Percentiles rank a stretch among this genome's conserved stretches.
Conservation (phyloP, 2,113 vertebrate genomes). For the Elachura formosa region DNA sequence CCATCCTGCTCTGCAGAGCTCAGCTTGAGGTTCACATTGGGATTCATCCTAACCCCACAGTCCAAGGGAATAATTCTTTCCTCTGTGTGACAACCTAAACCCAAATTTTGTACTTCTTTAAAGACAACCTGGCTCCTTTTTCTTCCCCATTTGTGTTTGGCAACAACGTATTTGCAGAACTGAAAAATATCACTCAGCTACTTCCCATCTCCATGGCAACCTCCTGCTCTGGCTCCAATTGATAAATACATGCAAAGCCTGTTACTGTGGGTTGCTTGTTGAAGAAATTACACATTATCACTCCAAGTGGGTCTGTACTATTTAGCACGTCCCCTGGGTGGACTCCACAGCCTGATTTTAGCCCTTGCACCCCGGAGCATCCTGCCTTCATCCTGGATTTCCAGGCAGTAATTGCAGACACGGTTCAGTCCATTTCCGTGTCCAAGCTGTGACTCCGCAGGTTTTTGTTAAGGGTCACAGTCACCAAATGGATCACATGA, state of each 20-base stretch:
- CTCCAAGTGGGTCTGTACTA: not conserved
- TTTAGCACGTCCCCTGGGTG: not conserved
- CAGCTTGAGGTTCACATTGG: not conserved
- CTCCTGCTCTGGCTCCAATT: slow-evolving; percentile 8
- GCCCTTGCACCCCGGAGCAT: not conserved
- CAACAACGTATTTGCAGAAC: slow-evolving; percentile 39
- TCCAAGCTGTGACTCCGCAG: not conserved
- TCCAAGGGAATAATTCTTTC: not conserved
- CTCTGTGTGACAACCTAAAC: not conserved
- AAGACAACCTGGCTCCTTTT: not conserved
- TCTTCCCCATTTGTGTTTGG: not conserved
- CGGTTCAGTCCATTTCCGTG: fast-evolving
- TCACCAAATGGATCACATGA: fast-evolving
- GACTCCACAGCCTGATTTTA: not conserved
- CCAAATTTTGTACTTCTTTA: not conserved
- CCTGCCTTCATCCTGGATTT: not conserved
- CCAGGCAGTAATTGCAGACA: not conserved
- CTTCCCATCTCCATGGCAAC: slow-evolving; percentile 72
- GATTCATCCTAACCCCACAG: not conserved
- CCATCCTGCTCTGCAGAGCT: not conserved
- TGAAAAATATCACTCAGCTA: slow-evolving; percentile 28
- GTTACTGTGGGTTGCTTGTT: not conserved
- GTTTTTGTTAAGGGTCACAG: not conserved
- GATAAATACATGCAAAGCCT: slow-evolving; percentile 39
- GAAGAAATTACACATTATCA: not conserved